A percentile compares a stretch with the other conserved stretches of the same genome.
phyloP scores from a whole-genome alignment of 2,113 vertebrate genomes.

The Phyllostomus discolor region DNA sequence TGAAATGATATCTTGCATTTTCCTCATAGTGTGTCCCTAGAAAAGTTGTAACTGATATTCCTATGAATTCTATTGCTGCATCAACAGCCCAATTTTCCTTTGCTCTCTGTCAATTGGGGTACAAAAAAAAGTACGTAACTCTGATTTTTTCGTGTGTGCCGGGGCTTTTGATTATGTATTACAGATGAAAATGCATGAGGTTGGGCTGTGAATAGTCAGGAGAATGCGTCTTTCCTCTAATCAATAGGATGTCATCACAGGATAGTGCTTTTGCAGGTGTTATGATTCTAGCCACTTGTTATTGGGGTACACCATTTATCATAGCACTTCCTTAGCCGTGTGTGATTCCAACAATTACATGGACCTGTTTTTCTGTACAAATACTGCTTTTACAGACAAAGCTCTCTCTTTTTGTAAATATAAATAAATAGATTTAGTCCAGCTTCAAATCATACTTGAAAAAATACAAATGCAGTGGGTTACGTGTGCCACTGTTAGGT shows the following conservation, averaged over 20 bases:
- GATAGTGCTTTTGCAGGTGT: not conserved
- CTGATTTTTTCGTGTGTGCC: not conserved
- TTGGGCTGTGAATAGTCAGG: not conserved
- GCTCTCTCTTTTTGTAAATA: not conserved
- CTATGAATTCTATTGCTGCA: conserved; percentile 27
- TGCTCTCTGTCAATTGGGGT: not conserved
- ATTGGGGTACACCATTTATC: not conserved
- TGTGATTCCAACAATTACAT: not conserved
- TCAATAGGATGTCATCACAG: not conserved
- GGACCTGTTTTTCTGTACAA: not conserved
- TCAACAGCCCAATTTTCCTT: conserved; percentile 10
- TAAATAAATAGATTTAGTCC: not conserved
- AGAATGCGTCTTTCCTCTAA: not conserved
- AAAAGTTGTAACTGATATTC: not conserved
- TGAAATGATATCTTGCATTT: conserved; percentile 57
- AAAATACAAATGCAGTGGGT: not conserved
- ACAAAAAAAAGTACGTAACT: not conserved
- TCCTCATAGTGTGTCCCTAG: conserved; percentile 15
- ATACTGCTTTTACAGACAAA: not conserved
- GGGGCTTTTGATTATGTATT: not conserved
- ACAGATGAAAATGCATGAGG: not conserved
- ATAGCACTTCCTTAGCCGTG: not conserved
- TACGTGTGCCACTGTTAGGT: not conserved
- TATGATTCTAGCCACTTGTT: not conserved
- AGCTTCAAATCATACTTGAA: not conserved